Conservation (phyloP, 1,140 invertebrate genomes). For the Plutomurus gul region DNA sequence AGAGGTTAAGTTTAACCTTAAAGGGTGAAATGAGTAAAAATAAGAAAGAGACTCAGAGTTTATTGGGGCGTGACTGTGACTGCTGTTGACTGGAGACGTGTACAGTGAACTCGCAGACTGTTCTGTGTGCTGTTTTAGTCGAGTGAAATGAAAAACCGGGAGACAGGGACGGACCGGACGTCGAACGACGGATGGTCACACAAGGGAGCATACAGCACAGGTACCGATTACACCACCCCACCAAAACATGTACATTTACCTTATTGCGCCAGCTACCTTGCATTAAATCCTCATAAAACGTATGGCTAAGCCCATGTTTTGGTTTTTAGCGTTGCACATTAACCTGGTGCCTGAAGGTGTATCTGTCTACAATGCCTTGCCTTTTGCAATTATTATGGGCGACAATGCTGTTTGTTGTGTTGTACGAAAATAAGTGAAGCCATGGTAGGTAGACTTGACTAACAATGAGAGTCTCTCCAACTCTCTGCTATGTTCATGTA, state of each 20-base stretch:
- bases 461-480: no score
- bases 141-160: conserved; percentile 17
- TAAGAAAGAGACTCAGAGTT: conserved; percentile 13
- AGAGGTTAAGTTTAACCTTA: conserved; percentile 1
- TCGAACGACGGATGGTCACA: conserved; percentile 18
- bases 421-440: neutral
- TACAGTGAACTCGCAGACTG: no score
- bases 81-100: neutral
- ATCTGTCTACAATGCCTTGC: neutral
- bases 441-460: no score
- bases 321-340: conserved; percentile 20
- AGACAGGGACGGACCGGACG: conserved; percentile 25
- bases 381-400: conserved; percentile 9
- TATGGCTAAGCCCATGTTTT: neutral
- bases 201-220: neutral
- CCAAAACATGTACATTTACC: neutral
- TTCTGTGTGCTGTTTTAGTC: no score
- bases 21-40: conserved; percentile 9
- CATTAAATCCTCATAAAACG: no score
- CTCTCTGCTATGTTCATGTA: no score
- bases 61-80: conserved; percentile 16
- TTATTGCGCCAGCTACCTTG: no score
- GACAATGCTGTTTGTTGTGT: neutral
- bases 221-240: neutral
- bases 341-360: conserved; percentile 21